Base-by-base conservation (phyloP, 2,888 invertebrate species). In the Apotomis capreana region DNA sequence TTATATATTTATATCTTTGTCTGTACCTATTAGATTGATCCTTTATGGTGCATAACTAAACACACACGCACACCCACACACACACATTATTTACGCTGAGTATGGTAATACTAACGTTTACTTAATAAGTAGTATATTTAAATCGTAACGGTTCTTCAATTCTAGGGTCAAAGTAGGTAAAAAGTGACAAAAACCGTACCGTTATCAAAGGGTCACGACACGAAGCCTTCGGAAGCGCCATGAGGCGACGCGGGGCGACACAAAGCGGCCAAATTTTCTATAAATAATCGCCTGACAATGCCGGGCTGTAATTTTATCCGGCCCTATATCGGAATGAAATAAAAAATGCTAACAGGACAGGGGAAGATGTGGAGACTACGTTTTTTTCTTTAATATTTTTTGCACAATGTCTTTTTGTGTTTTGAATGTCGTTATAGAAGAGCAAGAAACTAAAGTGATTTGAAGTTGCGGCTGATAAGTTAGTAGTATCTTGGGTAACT, bases 231-330 rank as follows among this genome's bases (percentile, higher is more conserved):
- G 85, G 87, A 88, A 87, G 85, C 85, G 83, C 83, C 85, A 91
- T 90, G 91, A 91, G 89, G 89, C 84, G 83, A 82, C 88, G 26
- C 65, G 55, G 55, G 86, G 84, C 85, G 82, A 84, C 85, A 92
- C 91, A 92, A 92, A 90, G 89, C 85, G 84, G 82, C 88, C 86
- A 89, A 92, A 90, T 91, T 91, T 90, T 92, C 90, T 92, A 92
- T 91, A 92, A 92, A 92, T 92, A 92, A 91, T 91, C 91, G 89
- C 84, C 84, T 88, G 83, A 92, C 92, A 92, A 92, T 90, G 85
- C 86, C 80, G 82, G 81, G 80, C 81, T 83, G 92, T 91, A 91
- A 91, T 90, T 91, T 91, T 89, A 91, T 91, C 90, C 90, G 87
- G 88, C 90, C 90, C 87, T 88, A 84, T 89, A 89, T 90, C 87